A percentile compares a stretch with the other conserved stretches of the same genome.
Conservation (phyloP, 2,888 invertebrate genomes). For the Trypoxylon attenuatum region DNA sequence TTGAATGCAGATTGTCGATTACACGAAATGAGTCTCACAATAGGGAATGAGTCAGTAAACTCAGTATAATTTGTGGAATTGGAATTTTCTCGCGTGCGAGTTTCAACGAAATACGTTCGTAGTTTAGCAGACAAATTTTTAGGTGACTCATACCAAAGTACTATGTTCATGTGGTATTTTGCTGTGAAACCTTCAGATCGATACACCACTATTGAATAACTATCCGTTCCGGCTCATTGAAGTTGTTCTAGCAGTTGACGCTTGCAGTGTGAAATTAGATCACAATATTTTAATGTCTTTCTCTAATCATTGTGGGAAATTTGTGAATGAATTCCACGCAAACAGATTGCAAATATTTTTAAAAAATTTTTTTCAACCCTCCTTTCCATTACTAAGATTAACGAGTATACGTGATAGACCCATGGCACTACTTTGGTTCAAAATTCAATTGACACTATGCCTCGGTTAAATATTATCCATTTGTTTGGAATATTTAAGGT, state of each 20-base stretch:
- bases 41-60: constrained; percentile 9
- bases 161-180: too few species aligned
- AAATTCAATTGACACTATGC: constrained; percentile 15
- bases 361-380: too few species aligned
- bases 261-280: background rate
- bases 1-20: constrained; percentile 6
- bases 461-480: constrained; percentile 4
- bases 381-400: too few species aligned
- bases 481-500: constrained; percentile 31
- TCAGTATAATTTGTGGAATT: background rate
- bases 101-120: constrained; percentile 1
- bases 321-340: background rate
- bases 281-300: background rate
- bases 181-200: too few species aligned
- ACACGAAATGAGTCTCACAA: constrained; percentile 13
- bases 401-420: too few species aligned
- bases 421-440: background rate
- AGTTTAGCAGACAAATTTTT: constrained; percentile 2
- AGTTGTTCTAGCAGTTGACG: too few species aligned
- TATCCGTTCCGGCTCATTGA: too few species aligned
- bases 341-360: too few species aligned
- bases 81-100: constrained; percentile 27
- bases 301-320: too few species aligned
- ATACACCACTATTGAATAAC: too few species aligned
- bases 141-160: constrained; percentile 15